These are phyloP conservation scores for Ichneumon xanthorius DNA, from an alignment of 2,888 invertebrate genomes.

Conservation along the genomic window DNA sequence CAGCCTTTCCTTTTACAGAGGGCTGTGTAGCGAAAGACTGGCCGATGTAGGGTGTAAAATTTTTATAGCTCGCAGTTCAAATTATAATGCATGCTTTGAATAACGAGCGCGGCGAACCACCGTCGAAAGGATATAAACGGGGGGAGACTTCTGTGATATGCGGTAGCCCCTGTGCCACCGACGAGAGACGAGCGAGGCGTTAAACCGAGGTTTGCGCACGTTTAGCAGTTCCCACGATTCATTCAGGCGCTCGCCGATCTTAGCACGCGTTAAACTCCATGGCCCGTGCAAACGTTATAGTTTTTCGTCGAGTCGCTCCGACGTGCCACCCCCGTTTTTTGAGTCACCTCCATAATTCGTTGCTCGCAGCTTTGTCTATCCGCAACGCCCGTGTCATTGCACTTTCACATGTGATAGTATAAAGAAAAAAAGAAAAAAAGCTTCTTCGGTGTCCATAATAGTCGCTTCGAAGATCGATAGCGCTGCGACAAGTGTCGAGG, in stretches of 20 bases:
- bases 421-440: conserved; percentile 24
- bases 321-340: conserved; percentile 48
- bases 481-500: neutral
- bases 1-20: neutral
- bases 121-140: conserved; percentile 23
- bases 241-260: conserved; percentile 67
- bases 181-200: conserved; percentile 22
- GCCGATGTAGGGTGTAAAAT: conserved; percentile 9
- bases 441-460: neutral
- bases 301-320: conserved; percentile 22
- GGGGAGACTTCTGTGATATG: neutral
- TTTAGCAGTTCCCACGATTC: conserved; percentile 76
- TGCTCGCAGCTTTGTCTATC: conserved; percentile 18
- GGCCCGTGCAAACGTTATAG: conserved; percentile 72
- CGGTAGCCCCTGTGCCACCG: conserved; percentile 37
- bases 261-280: conserved; percentile 76
- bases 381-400: neutral
- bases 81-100: conserved; percentile 23
- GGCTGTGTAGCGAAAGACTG: neutral
- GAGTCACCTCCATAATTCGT: conserved; percentile 31
- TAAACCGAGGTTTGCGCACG: conserved; percentile 65
- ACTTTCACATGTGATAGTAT: neutral
- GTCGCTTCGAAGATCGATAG: conserved; percentile 15
- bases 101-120: conserved; percentile 8
- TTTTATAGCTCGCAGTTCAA: conserved; percentile 34